Percentiles rank a stretch among this genome's conserved stretches.
These are phyloP conservation scores for Platyura marginata DNA, from an alignment of 1,140 invertebrate genomes.

Conservation along the genomic window DNA sequence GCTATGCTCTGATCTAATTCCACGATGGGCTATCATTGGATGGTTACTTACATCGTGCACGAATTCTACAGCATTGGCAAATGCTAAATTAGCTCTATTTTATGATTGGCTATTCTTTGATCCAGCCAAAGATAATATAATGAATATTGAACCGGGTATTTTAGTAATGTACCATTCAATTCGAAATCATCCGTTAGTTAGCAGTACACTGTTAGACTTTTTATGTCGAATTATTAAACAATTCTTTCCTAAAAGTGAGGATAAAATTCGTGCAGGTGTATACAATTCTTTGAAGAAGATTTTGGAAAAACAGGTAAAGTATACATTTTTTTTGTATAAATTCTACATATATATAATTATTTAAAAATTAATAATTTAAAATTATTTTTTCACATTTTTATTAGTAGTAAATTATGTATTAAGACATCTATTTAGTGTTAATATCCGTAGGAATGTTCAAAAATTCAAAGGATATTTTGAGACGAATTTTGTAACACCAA, in stretches of 20 bases:
- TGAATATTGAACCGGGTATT: conserved; percentile 98
- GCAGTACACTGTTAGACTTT: conserved; percentile 87
- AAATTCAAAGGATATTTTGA: too few relatives aligned
- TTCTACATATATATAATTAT: not conserved
- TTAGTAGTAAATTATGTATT: not conserved
- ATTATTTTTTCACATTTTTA: not conserved
- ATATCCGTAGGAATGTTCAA: not conserved
- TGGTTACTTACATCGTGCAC: conserved; percentile 95
- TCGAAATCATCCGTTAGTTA: conserved; percentile 86
- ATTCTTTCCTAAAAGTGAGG: conserved; percentile 68
- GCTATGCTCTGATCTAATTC: conserved; percentile 94
- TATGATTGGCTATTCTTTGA: conserved; percentile 98
- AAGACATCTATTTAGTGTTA: not conserved
- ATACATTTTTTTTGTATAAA: too few relatives aligned
- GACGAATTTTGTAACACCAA: too few relatives aligned
- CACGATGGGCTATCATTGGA: conserved; percentile 94
- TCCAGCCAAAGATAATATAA: conserved; percentile 90
- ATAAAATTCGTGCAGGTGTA: conserved; percentile 77
- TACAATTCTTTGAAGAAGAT: conserved; percentile 84
- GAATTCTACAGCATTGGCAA: conserved; percentile 80
- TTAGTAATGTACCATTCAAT: conserved; percentile 96
- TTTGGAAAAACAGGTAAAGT: conserved; percentile 71
- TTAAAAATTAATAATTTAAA: not conserved
- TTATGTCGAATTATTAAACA: conserved; percentile 89
- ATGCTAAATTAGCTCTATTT: conserved; percentile 89